Percentiles rank a stretch among this genome's conserved stretches.
These are phyloP conservation scores for Nestor notabilis DNA, from an alignment of 2,113 vertebrate species.

Conservation along the genomic window DNA sequence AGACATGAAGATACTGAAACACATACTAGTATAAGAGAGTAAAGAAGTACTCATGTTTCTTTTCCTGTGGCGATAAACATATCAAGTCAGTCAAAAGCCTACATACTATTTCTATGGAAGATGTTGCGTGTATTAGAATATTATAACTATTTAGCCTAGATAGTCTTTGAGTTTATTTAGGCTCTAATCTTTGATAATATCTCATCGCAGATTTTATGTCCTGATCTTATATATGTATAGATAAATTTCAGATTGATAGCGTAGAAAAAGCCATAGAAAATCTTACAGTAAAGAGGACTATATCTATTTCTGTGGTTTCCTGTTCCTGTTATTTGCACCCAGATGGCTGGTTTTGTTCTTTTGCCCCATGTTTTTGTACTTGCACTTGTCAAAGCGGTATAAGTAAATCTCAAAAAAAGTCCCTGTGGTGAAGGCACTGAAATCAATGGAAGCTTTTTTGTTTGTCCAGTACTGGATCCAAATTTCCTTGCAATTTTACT, in stretches of 20 bases:
- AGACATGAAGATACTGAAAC: background rate
- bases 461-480: background rate
- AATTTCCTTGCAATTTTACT: background rate
- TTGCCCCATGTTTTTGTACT: background rate
- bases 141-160: background rate
- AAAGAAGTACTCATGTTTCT: background rate
- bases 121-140: background rate
- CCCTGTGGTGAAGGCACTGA: background rate
- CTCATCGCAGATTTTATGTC: background rate
- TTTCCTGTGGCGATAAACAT: background rate
- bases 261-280: background rate
- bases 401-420: background rate
- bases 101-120: background rate
- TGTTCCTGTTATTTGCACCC: background rate
- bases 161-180: background rate
- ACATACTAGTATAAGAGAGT: background rate
- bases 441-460: background rate
- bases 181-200: background rate
- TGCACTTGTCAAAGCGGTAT: background rate
- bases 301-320: background rate
- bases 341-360: background rate
- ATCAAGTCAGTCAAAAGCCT: background rate
- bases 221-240: background rate
- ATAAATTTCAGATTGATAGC: background rate
- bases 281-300: background rate